Conservation (phyloP, 2,888 invertebrate genomes). For the Zele albiditarsus region DNA sequence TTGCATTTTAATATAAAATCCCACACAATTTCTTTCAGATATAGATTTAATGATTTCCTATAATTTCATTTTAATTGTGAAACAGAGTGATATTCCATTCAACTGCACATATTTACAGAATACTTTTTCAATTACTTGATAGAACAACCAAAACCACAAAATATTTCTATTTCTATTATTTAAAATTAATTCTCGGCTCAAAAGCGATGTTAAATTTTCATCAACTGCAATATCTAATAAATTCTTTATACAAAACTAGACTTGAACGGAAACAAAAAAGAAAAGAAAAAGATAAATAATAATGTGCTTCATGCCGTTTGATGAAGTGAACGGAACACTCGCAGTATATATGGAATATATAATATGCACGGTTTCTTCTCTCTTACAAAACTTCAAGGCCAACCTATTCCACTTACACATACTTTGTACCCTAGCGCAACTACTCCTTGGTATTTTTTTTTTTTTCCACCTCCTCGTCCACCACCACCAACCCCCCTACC, state of each 20-base stretch:
- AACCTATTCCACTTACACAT: slow-evolving; percentile 55
- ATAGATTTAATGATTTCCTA: too few species aligned
- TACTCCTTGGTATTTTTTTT: slow-evolving; percentile 40
- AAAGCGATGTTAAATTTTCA: too few species aligned
- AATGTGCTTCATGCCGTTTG: neutral
- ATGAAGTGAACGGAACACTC: slow-evolving; percentile 8
- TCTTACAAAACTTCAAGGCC: slow-evolving; percentile 57
- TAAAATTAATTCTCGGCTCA: too few species aligned
- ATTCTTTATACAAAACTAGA: neutral
- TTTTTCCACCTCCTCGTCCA: slow-evolving; percentile 38
- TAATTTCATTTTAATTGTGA: too few species aligned
- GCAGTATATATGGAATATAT: slow-evolving; percentile 37
- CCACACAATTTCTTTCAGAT: too few species aligned
- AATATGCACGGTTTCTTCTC: slow-evolving; percentile 51
- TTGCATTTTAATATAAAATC: too few species aligned
- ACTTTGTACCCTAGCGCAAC: slow-evolving; percentile 51
- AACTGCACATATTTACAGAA: too few species aligned
- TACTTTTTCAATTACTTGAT: too few species aligned
- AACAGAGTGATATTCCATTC: too few species aligned
- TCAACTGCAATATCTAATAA: neutral
- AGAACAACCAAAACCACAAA: too few species aligned
- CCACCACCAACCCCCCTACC: slow-evolving; percentile 13
- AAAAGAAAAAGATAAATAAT: neutral
- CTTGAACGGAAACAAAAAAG: neutral
- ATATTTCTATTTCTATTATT: too few species aligned